Percentiles rank a stretch among this genome's conserved stretches.
Evolutionary conservation across 2,113 vertebrate species (phyloP).

Genomic region (Odobenus rosmarus): DNA sequence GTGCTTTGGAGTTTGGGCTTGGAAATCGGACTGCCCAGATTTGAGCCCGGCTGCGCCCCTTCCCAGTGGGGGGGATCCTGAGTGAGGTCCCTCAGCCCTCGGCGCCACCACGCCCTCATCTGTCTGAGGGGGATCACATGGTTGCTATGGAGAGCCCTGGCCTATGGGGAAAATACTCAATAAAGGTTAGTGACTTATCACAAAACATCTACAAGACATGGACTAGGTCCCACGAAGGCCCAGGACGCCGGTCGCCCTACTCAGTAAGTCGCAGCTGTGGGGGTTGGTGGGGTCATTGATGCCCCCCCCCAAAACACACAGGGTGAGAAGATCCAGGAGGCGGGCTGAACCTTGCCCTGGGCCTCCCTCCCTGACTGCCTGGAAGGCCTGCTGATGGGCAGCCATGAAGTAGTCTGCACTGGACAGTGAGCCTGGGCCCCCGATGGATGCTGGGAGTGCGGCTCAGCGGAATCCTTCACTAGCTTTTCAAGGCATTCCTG

Average conservation of each 20-base stretch:
- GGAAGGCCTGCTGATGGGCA: background rate
- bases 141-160: background rate
- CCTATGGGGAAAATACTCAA: background rate
- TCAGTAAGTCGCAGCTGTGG: background rate
- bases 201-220: background rate
- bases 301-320: fast-evolving
- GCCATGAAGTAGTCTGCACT: fast-evolving
- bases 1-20: background rate
- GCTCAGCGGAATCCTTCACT: fast-evolving
- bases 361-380: background rate
- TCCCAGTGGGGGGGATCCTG: background rate
- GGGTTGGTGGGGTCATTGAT: background rate
- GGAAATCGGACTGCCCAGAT: background rate
- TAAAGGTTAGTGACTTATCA: background rate
- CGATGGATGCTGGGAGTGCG: fast-evolving
- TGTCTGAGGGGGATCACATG: background rate
- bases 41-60: background rate
- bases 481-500: background rate
- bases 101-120: fast-evolving
- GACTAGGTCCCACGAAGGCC: background rate
- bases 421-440: background rate
- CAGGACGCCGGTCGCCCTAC: fast-evolving
- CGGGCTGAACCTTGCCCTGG: fast-evolving
- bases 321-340: background rate
- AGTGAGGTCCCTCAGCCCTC: background rate